These are phyloP conservation scores for Ptiloglossa arizonensis DNA, from an alignment of 1,140 invertebrate species.

Conservation along the genomic window DNA sequence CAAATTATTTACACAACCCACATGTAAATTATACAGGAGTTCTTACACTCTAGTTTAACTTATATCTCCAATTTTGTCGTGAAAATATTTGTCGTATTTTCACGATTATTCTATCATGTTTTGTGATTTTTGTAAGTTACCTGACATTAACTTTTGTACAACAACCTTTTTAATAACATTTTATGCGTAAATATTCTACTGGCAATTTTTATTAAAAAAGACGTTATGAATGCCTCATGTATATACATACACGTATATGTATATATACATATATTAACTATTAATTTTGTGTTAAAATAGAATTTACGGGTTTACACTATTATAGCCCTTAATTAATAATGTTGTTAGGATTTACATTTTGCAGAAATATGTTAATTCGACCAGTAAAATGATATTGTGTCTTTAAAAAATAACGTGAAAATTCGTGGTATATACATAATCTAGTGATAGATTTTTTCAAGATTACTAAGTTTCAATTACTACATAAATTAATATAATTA, in stretches of 20 bases:
- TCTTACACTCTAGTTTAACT: not conserved
- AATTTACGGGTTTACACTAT: not conserved
- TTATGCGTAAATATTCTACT: not conserved
- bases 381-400: not conserved
- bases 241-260: not conserved
- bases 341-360: not conserved
- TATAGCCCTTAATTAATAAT: not conserved
- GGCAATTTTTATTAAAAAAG: not conserved
- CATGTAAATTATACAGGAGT: not conserved
- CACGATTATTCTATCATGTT: not conserved
- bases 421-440: not conserved
- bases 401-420: not conserved
- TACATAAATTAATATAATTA: conserved; percentile 45
- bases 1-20: not conserved
- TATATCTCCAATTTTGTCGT: not conserved
- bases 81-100: too few species aligned
- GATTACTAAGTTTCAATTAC: not conserved
- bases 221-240: not conserved
- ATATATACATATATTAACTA: not conserved
- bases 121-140: not conserved
- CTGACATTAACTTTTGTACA: not conserved
- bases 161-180: not conserved
- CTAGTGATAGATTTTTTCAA: not conserved
- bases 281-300: not conserved
- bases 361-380: not conserved